Percentiles rank a stretch among this genome's conserved stretches.
phyloP scores from a whole-genome alignment of 2,888 invertebrate species.

The Epiblema foenella region DNA sequence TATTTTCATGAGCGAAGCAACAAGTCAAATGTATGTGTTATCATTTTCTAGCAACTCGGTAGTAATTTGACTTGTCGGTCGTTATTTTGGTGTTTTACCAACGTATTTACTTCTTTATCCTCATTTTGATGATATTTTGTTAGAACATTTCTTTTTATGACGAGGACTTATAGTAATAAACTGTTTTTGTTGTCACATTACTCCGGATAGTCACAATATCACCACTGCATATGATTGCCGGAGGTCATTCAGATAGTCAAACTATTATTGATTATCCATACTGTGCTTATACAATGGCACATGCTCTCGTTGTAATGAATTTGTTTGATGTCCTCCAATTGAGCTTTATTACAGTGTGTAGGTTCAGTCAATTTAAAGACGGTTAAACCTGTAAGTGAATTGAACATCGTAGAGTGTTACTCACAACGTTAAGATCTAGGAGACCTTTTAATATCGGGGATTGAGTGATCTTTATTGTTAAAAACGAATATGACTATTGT shows the following conservation, averaged over 20 bases:
- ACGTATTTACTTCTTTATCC: slow-evolving; percentile 22
- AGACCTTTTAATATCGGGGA: background rate
- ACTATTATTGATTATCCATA: slow-evolving; percentile 59
- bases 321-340: slow-evolving; percentile 22
- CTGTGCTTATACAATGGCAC: slow-evolving; percentile 48
- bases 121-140: slow-evolving; percentile 10
- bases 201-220: slow-evolving; percentile 48
- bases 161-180: slow-evolving; percentile 27
- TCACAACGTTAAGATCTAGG: background rate
- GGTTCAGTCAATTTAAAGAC: slow-evolving; percentile 5
- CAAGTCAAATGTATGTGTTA: slow-evolving; percentile 30
- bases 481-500: background rate
- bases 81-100: slow-evolving; percentile 16
- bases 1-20: slow-evolving; percentile 23
- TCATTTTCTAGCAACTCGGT: slow-evolving; percentile 18
- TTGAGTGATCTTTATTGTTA: background rate
- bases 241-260: slow-evolving; percentile 52
- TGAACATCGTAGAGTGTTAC: background rate
- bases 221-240: slow-evolving; percentile 53
- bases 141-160: slow-evolving; percentile 22
- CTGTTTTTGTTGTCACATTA: slow-evolving; percentile 49
- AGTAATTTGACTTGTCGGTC: slow-evolving; percentile 25
- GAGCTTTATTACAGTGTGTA: slow-evolving; percentile 20
- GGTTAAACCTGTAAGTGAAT: slow-evolving; percentile 18
- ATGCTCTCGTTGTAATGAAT: slow-evolving; percentile 17